Conservation (phyloP, 2,797 vertebrate genomes). For the Hypotaenidia okinawae region DNA sequence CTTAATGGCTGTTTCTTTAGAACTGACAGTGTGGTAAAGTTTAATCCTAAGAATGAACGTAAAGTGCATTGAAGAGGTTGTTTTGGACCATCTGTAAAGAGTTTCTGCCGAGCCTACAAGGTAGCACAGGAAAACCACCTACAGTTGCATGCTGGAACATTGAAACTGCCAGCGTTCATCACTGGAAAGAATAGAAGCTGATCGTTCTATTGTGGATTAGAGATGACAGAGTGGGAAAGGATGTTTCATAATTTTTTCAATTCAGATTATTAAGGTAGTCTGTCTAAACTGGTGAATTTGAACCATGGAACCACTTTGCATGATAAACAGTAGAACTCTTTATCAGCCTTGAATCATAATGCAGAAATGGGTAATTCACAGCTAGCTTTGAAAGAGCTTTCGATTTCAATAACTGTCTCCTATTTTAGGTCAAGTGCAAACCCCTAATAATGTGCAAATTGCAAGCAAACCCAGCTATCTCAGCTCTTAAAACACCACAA, state of each 20-base stretch:
- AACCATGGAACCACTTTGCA: conserved; percentile 20
- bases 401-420: neutral
- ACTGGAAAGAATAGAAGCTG: neutral
- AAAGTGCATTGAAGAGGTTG: neutral
- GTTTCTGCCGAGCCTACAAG: neutral
- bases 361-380: conserved; percentile 31
- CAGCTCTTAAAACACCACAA: neutral
- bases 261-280: conserved; percentile 4
- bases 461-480: neutral
- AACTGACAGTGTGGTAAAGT: neutral
- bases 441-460: neutral
- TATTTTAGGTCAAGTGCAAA: conserved; percentile 43
- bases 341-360: conserved; percentile 22
- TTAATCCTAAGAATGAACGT: neutral
- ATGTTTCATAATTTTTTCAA: conserved; percentile 30
- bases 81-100: neutral
- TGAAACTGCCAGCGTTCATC: neutral
- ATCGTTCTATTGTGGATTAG: conserved; percentile 15
- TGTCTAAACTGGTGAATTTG: conserved; percentile 27
- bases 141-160: neutral
- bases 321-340: conserved; percentile 25
- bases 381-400: conserved; percentile 9
- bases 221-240: neutral
- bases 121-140: neutral
- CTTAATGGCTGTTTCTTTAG: neutral